phyloP scores from a whole-genome alignment of 2,113 vertebrate genomes.

The Setophaga kirtlandii region DNA sequence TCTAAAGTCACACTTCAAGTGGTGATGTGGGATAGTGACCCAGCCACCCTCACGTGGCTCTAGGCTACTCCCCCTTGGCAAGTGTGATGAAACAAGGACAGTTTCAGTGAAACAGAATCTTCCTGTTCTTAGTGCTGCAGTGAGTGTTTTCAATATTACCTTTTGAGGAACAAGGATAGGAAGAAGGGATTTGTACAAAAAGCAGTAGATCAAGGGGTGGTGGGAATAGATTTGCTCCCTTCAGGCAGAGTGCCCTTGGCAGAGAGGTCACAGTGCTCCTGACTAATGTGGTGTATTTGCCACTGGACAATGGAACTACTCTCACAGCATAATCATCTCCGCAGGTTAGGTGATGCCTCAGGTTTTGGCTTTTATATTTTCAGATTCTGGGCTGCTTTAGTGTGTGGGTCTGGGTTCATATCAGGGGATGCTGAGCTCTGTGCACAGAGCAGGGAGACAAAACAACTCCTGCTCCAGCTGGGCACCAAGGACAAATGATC shows the following conservation, averaged over 20 bases:
- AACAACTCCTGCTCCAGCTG: neutral
- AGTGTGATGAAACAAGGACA: rapidly evolving
- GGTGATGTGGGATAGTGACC: neutral
- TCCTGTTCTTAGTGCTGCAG: neutral
- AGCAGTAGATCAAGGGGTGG: neutral
- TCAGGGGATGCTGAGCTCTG: neutral
- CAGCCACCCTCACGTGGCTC: rapidly evolving
- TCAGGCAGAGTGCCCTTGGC: neutral
- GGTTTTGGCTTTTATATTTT: neutral
- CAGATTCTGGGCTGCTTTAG: neutral
- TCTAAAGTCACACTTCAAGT: neutral
- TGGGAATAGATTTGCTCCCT: neutral
- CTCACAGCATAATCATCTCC: neutral
- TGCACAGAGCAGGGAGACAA: neutral
- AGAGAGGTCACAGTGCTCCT: neutral
- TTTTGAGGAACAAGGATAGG: neutral
- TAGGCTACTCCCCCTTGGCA: neutral
- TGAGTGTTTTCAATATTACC: neutral
- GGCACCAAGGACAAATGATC: neutral
- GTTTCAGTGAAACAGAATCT: neutral
- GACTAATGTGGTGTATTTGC: neutral
- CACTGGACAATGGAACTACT: neutral
- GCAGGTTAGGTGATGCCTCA: neutral
- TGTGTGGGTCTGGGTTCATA: neutral
- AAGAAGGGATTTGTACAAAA: neutral